Percentiles rank a stretch among this genome's conserved stretches.
These are phyloP conservation scores for Gerris lacustris DNA, from an alignment of 2,888 invertebrate genomes.

Conservation along the genomic window DNA sequence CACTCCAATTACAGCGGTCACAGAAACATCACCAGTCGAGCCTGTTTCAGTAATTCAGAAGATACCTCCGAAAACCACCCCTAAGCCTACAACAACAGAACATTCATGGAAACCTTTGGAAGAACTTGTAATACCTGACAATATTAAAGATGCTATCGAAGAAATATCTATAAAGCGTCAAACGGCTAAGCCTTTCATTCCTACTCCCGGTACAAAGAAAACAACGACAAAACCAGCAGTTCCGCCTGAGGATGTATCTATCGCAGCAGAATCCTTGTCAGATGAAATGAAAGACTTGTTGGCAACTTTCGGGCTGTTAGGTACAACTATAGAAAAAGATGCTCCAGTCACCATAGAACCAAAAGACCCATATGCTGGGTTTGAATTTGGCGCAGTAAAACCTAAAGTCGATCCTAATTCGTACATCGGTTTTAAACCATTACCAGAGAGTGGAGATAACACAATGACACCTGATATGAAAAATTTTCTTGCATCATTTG, in stretches of 20 bases:
- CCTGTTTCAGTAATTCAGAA: not conserved
- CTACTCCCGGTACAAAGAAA: conserved; percentile 17
- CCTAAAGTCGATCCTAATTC: conserved; percentile 34
- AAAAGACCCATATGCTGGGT: not conserved
- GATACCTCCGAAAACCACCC: not conserved
- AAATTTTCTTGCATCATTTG: conserved; percentile 39
- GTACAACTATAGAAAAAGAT: conserved; percentile 14
- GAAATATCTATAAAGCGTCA: conserved; percentile 10
- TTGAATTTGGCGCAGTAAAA: conserved; percentile 16
- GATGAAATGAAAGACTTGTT: conserved; percentile 38
- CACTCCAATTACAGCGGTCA: not conserved
- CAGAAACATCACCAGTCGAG: not conserved
- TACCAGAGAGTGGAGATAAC: conserved; percentile 34
- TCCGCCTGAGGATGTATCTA: conserved; percentile 24
- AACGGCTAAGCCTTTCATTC: conserved; percentile 7
- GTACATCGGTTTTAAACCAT: conserved; percentile 39
- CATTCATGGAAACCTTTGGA: conserved; percentile 4
- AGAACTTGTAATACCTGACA: conserved; percentile 8
- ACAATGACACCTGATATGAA: conserved; percentile 37
- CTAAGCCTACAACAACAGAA: conserved; percentile 12
- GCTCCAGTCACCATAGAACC: not conserved
- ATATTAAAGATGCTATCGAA: conserved; percentile 13
- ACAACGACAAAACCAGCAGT: conserved; percentile 18
- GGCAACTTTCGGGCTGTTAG: conserved; percentile 39
- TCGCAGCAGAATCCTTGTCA: conserved; percentile 30